phyloP scores from a whole-genome alignment of 2,113 vertebrate species.

The Ramphastos sulfuratus region DNA sequence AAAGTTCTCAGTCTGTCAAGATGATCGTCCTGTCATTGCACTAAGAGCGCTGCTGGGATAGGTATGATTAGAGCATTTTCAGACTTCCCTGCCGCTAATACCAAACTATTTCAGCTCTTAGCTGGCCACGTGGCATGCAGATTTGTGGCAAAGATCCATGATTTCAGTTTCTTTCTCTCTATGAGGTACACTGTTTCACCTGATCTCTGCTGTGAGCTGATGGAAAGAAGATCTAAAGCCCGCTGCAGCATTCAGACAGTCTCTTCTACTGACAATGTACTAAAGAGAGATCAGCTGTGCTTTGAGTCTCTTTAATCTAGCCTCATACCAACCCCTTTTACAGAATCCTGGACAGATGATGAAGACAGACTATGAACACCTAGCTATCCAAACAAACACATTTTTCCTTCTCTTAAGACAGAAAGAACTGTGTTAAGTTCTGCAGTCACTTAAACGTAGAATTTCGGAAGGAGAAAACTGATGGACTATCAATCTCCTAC shows the following conservation, averaged over 20 bases:
- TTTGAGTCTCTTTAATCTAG: conserved; percentile 36
- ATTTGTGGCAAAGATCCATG: conserved; percentile 51
- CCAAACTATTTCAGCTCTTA: conserved; percentile 37
- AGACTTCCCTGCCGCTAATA: conserved; percentile 35
- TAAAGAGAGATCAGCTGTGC: conserved; percentile 6
- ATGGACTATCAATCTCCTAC: not conserved
- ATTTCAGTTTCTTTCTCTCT: conserved; percentile 45
- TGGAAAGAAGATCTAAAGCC: conserved; percentile 46
- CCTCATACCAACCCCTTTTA: not conserved
- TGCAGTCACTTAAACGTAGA: not conserved
- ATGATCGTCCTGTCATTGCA: conserved; percentile 49
- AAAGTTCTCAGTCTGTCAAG: conserved; percentile 67
- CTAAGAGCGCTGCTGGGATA: conserved; percentile 40
- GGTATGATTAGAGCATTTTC: conserved; percentile 49
- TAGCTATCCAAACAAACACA: conserved; percentile 15
- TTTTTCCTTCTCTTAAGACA: not conserved
- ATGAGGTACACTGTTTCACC: not conserved
- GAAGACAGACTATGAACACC: conserved; percentile 5
- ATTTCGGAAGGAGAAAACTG: not conserved
- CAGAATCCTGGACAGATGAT: conserved; percentile 9
- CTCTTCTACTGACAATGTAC: conserved; percentile 8
- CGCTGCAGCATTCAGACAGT: not conserved
- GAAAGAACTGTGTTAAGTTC: conserved; percentile 1
- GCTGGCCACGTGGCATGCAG: conserved; percentile 33
- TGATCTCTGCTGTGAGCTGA: conserved; percentile 7